phyloP scores from a whole-genome alignment of 2,888 invertebrate genomes.

The Kryphioiulus occultus region DNA sequence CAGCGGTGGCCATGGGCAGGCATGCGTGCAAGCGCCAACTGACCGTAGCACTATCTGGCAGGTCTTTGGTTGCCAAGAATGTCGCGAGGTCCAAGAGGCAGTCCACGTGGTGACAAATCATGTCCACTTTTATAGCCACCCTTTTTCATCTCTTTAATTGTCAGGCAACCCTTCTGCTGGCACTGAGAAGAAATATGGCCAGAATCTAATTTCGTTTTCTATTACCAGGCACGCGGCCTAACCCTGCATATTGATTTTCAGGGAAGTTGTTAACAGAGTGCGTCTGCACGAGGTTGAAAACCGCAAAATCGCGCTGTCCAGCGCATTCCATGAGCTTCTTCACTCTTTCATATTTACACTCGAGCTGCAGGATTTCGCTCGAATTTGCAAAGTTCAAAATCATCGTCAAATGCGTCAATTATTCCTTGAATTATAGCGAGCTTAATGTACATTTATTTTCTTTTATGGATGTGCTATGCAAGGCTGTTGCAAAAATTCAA shows the following conservation, averaged over 20 bases:
- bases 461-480: too few species aligned
- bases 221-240: background rate
- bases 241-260: slow-evolving; percentile 28
- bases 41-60: background rate
- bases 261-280: background rate
- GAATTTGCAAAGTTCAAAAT: too few species aligned
- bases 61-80: background rate
- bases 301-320: background rate
- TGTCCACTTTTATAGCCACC: background rate
- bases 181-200: background rate
- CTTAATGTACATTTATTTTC: too few species aligned
- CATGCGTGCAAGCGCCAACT: slow-evolving; percentile 11
- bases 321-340: background rate
- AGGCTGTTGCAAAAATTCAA: too few species aligned
- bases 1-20: slow-evolving; percentile 4
- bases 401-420: too few species aligned
- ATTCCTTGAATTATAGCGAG: too few species aligned
- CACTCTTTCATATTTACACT: background rate
- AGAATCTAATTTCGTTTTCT: slow-evolving; percentile 12
- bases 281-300: background rate
- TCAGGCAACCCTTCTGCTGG: background rate
- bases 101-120: background rate
- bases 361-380: background rate
- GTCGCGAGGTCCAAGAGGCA: background rate
- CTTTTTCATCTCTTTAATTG: slow-evolving; percentile 31